A percentile compares a stretch with the other conserved stretches of the same genome.
Conservation (phyloP, 2,888 invertebrate species). For the Ommatoiulus sabulosus region DNA sequence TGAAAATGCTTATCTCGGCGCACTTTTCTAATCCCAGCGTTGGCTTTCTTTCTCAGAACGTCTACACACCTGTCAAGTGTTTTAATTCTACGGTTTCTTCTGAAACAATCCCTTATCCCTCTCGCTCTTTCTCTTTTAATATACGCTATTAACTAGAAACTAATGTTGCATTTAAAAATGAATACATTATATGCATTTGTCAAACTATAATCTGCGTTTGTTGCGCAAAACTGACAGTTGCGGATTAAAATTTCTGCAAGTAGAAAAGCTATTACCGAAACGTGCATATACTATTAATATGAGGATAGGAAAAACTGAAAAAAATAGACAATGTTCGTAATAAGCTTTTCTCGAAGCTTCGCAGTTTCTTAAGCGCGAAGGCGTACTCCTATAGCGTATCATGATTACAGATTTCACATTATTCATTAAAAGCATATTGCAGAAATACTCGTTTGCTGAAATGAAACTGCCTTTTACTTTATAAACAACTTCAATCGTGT, state of each 20-base stretch:
- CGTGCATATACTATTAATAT: conserved; percentile 25
- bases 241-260: conserved; percentile 41
- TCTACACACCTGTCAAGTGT: conserved; percentile 41
- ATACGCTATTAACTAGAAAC: conserved; percentile 47
- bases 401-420: conserved; percentile 31
- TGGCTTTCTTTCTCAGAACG: neutral
- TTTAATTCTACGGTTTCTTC: conserved; percentile 40
- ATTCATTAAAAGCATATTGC: conserved; percentile 18
- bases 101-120: conserved; percentile 37
- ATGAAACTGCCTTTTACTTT: neutral
- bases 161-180: conserved; percentile 47
- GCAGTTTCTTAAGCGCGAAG: conserved; percentile 7
- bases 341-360: conserved; percentile 31
- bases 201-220: conserved; percentile 41
- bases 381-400: neutral
- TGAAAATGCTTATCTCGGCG: conserved; percentile 13
- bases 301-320: neutral
- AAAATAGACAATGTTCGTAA: conserved; percentile 10
- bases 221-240: conserved; percentile 33
- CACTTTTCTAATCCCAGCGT: neutral
- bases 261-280: conserved; percentile 18
- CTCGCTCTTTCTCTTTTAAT: conserved; percentile 6
- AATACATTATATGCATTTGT: conserved; percentile 47
- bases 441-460: neutral
- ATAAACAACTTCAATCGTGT: neutral